These are phyloP conservation scores for Drosophila emarginata DNA, from an alignment of 2,888 invertebrate species.

Conservation along the genomic window DNA sequence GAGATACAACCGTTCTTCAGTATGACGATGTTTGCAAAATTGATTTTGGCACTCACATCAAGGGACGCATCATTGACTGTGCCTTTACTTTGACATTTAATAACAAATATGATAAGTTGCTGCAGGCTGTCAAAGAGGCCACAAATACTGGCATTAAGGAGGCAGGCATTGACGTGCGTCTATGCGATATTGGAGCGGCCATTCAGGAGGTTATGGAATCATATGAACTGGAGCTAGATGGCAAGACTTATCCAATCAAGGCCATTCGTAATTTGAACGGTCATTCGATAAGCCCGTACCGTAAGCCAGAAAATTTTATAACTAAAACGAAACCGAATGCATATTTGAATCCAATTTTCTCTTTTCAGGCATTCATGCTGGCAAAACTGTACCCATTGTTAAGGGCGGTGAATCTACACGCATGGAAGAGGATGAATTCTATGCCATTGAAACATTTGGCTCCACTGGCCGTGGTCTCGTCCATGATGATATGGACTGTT, in stretches of 20 bases:
- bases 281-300: slow-evolving; percentile 99
- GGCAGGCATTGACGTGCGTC: slow-evolving; percentile 97
- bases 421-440: slow-evolving; percentile 99
- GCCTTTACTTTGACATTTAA: slow-evolving; percentile 99
- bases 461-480: slow-evolving; percentile 97
- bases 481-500: slow-evolving; percentile 99
- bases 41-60: slow-evolving; percentile 99
- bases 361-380: slow-evolving; percentile 91
- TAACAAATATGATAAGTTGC: slow-evolving; percentile 95
- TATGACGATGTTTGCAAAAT: slow-evolving; percentile 99
- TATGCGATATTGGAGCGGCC: slow-evolving; percentile 98
- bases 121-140: slow-evolving; percentile 98
- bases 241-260: slow-evolving; percentile 97
- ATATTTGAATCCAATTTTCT: background rate
- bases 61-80: slow-evolving; percentile 99
- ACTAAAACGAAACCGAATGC: background rate
- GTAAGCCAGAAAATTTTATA: slow-evolving; percentile 84
- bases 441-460: slow-evolving; percentile 99
- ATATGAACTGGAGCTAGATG: slow-evolving; percentile 98
- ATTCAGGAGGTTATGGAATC: slow-evolving; percentile 99
- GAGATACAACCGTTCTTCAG: slow-evolving; percentile 95
- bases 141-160: slow-evolving; percentile 98
- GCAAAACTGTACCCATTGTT: slow-evolving; percentile 99
- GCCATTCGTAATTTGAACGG: slow-evolving; percentile 99
- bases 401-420: slow-evolving; percentile 98